Evolutionary conservation across 1,140 invertebrate species (phyloP), one percentile per base, ranked within the genome.

Genomic region (Mycetomoellerius zeteki): DNA sequence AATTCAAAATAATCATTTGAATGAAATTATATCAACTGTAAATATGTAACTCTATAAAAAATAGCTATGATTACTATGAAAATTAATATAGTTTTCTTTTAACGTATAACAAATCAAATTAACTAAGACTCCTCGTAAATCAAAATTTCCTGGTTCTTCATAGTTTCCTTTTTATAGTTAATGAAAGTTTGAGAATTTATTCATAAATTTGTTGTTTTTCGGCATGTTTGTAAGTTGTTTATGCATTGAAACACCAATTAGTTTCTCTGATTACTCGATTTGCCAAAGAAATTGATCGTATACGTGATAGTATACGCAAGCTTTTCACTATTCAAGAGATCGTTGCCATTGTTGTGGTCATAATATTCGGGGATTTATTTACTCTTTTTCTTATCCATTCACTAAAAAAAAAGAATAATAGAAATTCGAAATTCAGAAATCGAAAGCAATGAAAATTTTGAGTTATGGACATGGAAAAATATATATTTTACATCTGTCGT

Each of bases 221-320:
- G 19, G 1, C 5, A 0, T 58, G 19, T 52, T 52, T 33, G 30
- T 86, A 82, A 73, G 30, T 90, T 54, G 27, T n/a, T 87, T 62
- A 33, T 75, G 60, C 76, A 47, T 47, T 82, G 62, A 50, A 71
- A 73, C 52, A 69, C 16, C 85, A 87, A 90, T 90, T 86, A 90
- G 85, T 87, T 88, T 86, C 24, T 30, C 5, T 24, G 54, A 75
- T 75, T 24, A 47, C 21, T 33, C 52, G 88, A 89, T 90, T 87
- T 84, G 72, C 43, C 43, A n/a, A 89, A 89, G 24, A 87, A 89
- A 56, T 87, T 72, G 67, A 80, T 82, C 71, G 24, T 54, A n/a
- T 24, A 86, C 54, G 19, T 19, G 76, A 60, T 43, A 43, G 10
- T 10, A 43, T 43, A 43, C 69, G 72, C 78, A 85, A 90, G 73